Base-by-base conservation (phyloP, 2,888 invertebrate genomes). In the Cryptus viduatorius region DNA sequence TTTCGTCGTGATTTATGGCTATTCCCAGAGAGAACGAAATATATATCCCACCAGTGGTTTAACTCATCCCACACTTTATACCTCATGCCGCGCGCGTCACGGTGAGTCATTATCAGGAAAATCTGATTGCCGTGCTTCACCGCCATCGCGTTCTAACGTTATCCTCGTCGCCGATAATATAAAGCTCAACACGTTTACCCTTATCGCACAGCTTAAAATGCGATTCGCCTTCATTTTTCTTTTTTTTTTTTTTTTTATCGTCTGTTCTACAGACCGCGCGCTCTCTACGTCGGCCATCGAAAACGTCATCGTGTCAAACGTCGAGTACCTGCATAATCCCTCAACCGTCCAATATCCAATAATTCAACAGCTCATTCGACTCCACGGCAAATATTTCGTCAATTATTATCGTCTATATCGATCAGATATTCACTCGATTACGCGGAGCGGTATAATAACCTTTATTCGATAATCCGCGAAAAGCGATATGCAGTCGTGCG, bases 1-100 rank as follows among this genome's bases (percentile, higher is more conserved):
- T 67, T 79, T 31, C 61, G 50, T 44, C 31, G 37, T 68, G 65
- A 84, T 84, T 84, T 77, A 77, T 69, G 84, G 68, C 37, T 24
- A 64, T 68, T 68, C 65, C 56, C 37, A 59, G 37, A 16, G 31
- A 12, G 14, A 4, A 61, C 12, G n/a, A 50, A 53, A 16, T 8
- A 29, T 31, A 16, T 8, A 29, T 31, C 3, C 19, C 24, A 24
- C 5, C 14, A 44, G 24, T 24, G n/a, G 29, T 50, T 14, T 29
- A 19, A 16, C 67, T 44, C 44, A n/a, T 24, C 10, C 48, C 56
- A 16, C 37, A 37, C 19, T 42, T 29, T 48, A 29, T 48, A 50
- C 42, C 16, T 50, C 24, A 61, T 65, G 61, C 5, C 37, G 65
- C 68, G 76, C 48, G 42, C 68, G 80, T 80, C 64, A 85, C 78